Conservation (phyloP, 2,888 invertebrate species). For the Tetragnatha montana region DNA sequence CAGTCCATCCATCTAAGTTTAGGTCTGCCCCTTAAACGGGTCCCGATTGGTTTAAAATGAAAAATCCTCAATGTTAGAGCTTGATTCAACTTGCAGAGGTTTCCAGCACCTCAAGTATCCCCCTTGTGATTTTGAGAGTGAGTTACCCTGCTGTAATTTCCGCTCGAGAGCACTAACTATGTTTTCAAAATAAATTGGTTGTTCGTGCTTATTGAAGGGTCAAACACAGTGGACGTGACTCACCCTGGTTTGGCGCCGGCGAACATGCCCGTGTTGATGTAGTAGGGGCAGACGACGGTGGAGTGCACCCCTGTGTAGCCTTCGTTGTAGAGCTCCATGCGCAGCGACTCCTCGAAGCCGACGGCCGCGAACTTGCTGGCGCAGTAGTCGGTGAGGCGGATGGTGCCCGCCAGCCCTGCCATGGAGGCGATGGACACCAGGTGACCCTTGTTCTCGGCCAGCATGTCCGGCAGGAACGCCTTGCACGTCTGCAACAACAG, state of each 20-base stretch:
- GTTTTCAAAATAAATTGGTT: too few species aligned
- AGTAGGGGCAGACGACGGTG: slow-evolving; percentile 94
- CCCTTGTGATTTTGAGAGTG: too few species aligned
- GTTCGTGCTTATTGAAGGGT: too few species aligned
- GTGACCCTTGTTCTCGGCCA: slow-evolving; percentile 90
- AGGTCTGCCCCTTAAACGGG: too few species aligned
- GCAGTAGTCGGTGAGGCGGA: slow-evolving; percentile 93
- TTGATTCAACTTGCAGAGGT: too few species aligned
- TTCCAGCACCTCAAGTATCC: too few species aligned
- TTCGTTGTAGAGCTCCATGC: slow-evolving; percentile 81
- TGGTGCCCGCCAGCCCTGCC: slow-evolving; percentile 88
- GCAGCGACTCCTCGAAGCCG: slow-evolving; percentile 93
- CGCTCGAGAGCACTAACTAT: too few species aligned
- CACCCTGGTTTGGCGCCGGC: slow-evolving; percentile 89
- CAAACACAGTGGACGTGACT: too few species aligned
- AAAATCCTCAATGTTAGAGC: too few species aligned
- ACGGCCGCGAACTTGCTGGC: slow-evolving; percentile 95
- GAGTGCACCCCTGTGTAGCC: slow-evolving; percentile 84
- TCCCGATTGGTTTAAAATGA: too few species aligned
- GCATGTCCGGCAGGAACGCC: slow-evolving; percentile 94
- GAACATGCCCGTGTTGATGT: slow-evolving; percentile 98
- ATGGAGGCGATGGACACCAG: slow-evolving; percentile 94
- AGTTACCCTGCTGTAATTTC: too few species aligned
- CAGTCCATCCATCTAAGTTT: too few species aligned
- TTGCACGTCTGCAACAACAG: slow-evolving; percentile 88